phyloP scores from a whole-genome alignment of 2,888 invertebrate species.

The Taphrorychus bicolor region DNA sequence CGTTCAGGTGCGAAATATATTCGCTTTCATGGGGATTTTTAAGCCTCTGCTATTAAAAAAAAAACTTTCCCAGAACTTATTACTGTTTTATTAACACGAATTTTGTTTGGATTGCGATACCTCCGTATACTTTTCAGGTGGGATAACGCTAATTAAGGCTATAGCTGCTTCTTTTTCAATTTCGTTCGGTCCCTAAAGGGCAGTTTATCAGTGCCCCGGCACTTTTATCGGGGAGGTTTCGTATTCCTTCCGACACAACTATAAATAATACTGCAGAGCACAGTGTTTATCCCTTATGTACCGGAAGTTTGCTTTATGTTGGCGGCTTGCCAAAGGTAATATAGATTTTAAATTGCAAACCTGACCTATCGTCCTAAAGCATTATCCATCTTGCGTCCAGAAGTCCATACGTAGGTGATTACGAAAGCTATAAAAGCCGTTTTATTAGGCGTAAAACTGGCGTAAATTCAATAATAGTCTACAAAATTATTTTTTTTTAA shows the following conservation, averaged over 20 bases:
- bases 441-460: no score
- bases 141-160: background rate
- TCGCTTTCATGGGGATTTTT: constrained; percentile 5
- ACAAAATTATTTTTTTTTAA: no score
- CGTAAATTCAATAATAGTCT: no score
- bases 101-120: background rate
- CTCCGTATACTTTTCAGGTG: background rate
- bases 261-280: background rate
- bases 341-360: constrained; percentile 4
- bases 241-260: background rate
- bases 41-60: background rate
- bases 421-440: background rate
- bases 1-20: constrained; percentile 31
- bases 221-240: background rate
- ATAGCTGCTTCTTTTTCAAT: background rate
- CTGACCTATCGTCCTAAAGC: constrained; percentile 25
- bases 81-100: constrained; percentile 4
- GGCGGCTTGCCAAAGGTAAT: constrained; percentile 20
- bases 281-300: constrained; percentile 16
- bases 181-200: background rate
- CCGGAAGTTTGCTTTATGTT: constrained; percentile 22
- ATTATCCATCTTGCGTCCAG: constrained; percentile 25
- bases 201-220: background rate
- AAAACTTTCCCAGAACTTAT: constrained; percentile 3
- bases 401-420: background rate